A percentile compares a stretch with the other conserved stretches of the same genome.
These are phyloP conservation scores for Prunella strophiata DNA, from an alignment of 2,797 vertebrate genomes.

Conservation along the genomic window DNA sequence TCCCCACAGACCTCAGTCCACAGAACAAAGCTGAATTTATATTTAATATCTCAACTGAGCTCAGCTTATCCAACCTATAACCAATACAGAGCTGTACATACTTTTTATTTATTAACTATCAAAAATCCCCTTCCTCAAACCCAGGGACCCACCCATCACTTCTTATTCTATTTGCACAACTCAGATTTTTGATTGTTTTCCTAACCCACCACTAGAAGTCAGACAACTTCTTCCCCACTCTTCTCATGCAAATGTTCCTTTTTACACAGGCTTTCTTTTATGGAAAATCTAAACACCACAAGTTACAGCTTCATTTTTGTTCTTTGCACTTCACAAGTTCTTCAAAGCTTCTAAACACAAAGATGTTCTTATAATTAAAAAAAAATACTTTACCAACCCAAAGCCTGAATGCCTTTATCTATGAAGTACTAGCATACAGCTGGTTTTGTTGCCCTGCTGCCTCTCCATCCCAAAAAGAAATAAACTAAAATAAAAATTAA, in stretches of 20 bases:
- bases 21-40: neutral
- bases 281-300: neutral
- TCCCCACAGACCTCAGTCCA: neutral
- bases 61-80: neutral
- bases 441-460: neutral
- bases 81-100: neutral
- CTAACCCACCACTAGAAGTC: neutral
- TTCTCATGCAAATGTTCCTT: neutral
- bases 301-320: neutral
- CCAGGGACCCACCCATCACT: neutral
- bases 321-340: neutral
- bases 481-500: neutral
- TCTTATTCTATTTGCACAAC: neutral
- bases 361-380: neutral
- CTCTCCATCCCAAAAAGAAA: neutral
- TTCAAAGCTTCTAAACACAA: neutral
- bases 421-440: accelerated
- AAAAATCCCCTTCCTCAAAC: neutral
- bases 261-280: neutral
- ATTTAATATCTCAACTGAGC: neutral
- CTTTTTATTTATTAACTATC: neutral
- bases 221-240: neutral
- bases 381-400: neutral
- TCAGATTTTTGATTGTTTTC: neutral
- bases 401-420: neutral